These are phyloP conservation scores for Lamellibrachia columna DNA, from an alignment of 2,888 invertebrate genomes.

Conservation along the genomic window DNA sequence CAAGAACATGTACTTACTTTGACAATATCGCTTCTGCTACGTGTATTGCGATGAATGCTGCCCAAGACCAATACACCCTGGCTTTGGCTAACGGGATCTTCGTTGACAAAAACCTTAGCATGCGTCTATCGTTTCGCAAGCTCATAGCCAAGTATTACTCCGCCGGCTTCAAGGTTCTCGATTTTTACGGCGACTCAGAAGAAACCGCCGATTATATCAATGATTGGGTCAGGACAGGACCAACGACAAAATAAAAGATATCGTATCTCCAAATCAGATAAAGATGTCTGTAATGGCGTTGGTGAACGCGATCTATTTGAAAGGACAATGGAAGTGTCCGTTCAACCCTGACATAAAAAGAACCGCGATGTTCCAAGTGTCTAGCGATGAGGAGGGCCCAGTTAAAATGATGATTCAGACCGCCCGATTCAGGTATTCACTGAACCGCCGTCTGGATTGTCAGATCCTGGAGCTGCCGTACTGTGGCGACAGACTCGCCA, in stretches of 20 bases:
- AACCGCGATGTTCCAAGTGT: background rate
- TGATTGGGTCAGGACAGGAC: conserved; percentile 83
- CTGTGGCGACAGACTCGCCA: conserved; percentile 51
- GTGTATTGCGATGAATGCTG: background rate
- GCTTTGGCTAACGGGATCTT: background rate
- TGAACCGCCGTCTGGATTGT: conserved; percentile 73
- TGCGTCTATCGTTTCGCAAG: background rate
- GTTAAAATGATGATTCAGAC: conserved; percentile 76
- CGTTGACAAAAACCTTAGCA: background rate
- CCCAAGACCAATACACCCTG: background rate
- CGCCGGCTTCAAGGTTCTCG: background rate
- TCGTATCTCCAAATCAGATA: too few relatives aligned
- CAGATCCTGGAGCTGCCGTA: conserved; percentile 82
- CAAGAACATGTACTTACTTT: too few relatives aligned
- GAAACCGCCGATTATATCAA: conserved; percentile 74
- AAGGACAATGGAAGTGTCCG: conserved; percentile 64
- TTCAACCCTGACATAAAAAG: conserved; percentile 67
- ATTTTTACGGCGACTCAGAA: conserved; percentile 47
- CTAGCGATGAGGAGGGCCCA: background rate
- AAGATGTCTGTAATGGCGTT: too few relatives aligned
- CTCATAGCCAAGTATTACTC: background rate
- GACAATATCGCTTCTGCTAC: too few relatives aligned
- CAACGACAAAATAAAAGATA: conserved; percentile 80
- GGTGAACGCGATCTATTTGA: conserved; percentile 68
- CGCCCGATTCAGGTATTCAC: conserved; percentile 71